phyloP scores from a whole-genome alignment of 2,888 invertebrate species.

The Caenorhabditis sp. region DNA sequence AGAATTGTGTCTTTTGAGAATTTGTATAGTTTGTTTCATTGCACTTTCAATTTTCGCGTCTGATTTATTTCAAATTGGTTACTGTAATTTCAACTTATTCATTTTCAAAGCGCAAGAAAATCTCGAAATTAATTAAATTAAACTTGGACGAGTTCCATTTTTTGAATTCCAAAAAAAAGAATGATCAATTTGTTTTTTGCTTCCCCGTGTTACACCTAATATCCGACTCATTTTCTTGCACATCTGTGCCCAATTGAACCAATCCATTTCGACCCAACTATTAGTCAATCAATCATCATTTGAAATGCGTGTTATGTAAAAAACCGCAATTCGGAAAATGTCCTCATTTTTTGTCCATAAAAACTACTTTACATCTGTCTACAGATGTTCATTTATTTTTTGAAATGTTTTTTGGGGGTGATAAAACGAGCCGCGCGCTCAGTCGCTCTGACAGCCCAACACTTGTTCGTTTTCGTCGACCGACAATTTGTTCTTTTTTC shows the following conservation, averaged over 20 bases:
- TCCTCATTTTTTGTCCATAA: not conserved
- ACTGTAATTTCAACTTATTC: no score
- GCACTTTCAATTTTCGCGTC: no score
- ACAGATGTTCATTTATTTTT: conserved; percentile 1
- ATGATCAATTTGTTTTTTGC: no score
- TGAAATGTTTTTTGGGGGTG: not conserved
- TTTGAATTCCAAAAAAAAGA: no score
- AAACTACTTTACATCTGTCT: not conserved
- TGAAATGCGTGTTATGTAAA: not conserved
- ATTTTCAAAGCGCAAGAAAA: no score
- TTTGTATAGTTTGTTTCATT: no score
- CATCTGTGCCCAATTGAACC: not conserved
- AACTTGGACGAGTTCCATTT: no score
- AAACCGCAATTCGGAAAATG: not conserved
- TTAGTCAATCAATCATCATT: not conserved
- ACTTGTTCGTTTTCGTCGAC: not conserved
- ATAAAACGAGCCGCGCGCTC: not conserved
- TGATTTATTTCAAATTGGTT: no score
- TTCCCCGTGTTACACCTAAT: no score
- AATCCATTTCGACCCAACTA: not conserved
- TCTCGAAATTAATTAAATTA: no score
- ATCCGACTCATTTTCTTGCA: not conserved
- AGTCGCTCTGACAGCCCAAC: not conserved
- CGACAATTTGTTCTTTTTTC: not conserved
- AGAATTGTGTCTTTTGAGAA: no score